A percentile compares a stretch with the other conserved stretches of the same genome.
Conservation (phyloP, 2,797 vertebrate species). For the Telmatherina bonti region DNA sequence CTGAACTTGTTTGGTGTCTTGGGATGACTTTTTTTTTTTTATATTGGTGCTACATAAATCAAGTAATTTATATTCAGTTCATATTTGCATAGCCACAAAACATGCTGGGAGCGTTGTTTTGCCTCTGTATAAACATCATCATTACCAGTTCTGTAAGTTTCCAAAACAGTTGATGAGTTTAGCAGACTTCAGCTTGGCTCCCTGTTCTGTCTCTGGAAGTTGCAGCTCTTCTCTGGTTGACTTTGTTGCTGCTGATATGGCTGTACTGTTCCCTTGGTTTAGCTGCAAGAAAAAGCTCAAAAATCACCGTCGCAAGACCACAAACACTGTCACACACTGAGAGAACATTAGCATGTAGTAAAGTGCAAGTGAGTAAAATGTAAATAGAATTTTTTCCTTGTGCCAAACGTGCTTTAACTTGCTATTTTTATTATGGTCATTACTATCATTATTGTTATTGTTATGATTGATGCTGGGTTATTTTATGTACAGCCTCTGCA, state of each 20-base stretch:
- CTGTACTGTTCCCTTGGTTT: constrained; percentile 17
- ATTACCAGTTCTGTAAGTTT: constrained; percentile 4
- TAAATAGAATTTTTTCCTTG: neutral
- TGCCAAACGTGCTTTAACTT: neutral
- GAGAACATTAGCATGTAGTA: constrained; percentile 3
- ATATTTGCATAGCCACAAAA: neutral
- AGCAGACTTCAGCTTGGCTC: constrained; percentile 42
- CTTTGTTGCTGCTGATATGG: constrained; percentile 2
- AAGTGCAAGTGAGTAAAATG: neutral
- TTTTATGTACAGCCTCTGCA: constrained; percentile 14
- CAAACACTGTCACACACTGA: neutral
- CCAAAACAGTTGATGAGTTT: constrained; percentile 34
- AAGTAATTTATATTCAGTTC: neutral
- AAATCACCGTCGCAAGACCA: constrained; percentile 12
- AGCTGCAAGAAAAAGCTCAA: neutral
- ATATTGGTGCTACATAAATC: too few relatives aligned
- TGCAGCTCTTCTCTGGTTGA: constrained; percentile 15
- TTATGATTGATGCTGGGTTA: too few relatives aligned
- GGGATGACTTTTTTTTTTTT: neutral
- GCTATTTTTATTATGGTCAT: constrained; percentile 1
- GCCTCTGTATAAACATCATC: constrained; percentile 2
- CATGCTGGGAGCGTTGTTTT: neutral
- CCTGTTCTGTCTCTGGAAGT: constrained; percentile 20
- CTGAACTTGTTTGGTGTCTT: neutral
- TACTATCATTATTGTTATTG: too few relatives aligned